Conservation (phyloP, 2,888 invertebrate genomes). For the Calliopum simillimum region DNA sequence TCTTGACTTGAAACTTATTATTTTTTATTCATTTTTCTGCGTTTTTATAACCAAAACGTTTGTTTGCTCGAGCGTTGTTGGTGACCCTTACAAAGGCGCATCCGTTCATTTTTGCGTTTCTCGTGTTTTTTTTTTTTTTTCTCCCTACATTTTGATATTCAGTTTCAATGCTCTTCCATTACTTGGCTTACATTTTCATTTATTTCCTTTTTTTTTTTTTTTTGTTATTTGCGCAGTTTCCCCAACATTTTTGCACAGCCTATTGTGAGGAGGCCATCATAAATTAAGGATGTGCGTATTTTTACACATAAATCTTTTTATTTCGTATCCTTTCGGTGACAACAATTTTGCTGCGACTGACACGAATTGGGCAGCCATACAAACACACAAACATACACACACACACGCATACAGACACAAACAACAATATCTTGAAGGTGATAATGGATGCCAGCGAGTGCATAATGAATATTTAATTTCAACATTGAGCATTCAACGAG, state of each 20-base stretch:
- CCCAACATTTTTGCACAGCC: no score
- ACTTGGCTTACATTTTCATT: neutral
- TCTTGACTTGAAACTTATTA: conserved; percentile 9
- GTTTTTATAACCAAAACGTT: no score
- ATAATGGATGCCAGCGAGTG: neutral
- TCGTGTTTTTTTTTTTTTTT: neutral
- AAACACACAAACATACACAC: no score
- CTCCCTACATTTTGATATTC: neutral
- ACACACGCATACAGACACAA: neutral
- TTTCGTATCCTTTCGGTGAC: conserved; percentile 28
- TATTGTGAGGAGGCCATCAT: conserved; percentile 1
- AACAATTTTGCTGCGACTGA: neutral
- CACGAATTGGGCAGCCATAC: neutral
- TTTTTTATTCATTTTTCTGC: conserved; percentile 1
- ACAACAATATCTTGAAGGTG: neutral
- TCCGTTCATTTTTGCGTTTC: neutral
- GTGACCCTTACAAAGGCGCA: neutral
- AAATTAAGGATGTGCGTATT: conserved; percentile 32
- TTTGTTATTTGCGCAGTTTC: neutral
- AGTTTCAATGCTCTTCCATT: neutral
- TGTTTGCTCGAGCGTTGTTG: neutral
- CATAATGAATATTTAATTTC: conserved; percentile 18
- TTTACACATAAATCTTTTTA: conserved; percentile 27
- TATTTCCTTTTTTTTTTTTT: no score
- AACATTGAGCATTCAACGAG: no score